Evolutionary conservation across 2,113 vertebrate genomes (phyloP), one percentile per base, ranked within the genome.

Genomic region (Corvus moneduloides): DNA sequence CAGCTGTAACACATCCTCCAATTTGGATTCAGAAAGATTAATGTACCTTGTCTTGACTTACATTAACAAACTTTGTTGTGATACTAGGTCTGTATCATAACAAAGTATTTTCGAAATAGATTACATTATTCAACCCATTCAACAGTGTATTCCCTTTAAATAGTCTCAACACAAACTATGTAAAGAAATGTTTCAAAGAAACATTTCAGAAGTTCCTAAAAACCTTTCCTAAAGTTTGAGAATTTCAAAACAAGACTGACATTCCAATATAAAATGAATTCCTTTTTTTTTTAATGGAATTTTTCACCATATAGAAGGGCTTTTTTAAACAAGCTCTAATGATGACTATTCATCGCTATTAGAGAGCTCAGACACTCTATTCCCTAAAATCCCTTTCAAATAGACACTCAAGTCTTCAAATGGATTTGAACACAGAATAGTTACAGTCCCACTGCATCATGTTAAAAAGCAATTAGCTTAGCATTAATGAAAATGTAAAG

Each of bases 391-490:
- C 23, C 41, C 9, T 73, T 81, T 84, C 30, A 32, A 63, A 77
- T 3, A 88, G 43, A 32, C 48, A 89, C 37, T 72, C 51, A 44
- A 74, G 33, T 46, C 51, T 87, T 61, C 59, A 77, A 75, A 80
- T 20, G 8, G 44, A 58, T 72, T 62, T 71, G 56, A 78, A 84
- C 43, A 91, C 23, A 44, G 48, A 73, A 87, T 15, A 89, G 26
- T 37, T 63, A 91, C 54, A 78, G 61, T 48, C 35, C 56, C 68
- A 49, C 16, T 71, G 37, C 30, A 68, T 13, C 12, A 35, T 2
- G 39, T 75, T 83, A 79, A 92, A 93, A 90, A 76, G 48, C 69
- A 93, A 79, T 82, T 89, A 94, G 49, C 33, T 78, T 41, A 43
- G 33, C 43, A 63, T n/a, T 75, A 87, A 91, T 90, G 66, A 90